phyloP scores from a whole-genome alignment of 2,113 vertebrate genomes.

The Rhizomys pruinosus region DNA sequence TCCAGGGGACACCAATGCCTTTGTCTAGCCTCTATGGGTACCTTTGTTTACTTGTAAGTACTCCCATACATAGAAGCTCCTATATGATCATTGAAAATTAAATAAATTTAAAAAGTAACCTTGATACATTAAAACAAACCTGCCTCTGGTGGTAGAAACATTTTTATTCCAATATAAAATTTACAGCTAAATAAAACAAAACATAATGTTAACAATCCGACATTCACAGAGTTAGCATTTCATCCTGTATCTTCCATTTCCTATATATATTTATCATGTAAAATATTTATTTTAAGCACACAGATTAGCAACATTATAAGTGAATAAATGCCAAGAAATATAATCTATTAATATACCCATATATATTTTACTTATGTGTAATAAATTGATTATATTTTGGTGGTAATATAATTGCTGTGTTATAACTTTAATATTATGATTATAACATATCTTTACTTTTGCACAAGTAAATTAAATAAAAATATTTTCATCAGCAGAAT shows the following conservation, averaged over 20 bases:
- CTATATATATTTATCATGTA: background rate
- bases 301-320: background rate
- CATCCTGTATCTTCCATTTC: background rate
- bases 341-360: background rate
- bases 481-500: background rate
- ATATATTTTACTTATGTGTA: background rate
- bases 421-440: constrained; percentile 9
- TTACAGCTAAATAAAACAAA: constrained; percentile 23
- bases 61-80: background rate
- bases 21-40: background rate
- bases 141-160: background rate
- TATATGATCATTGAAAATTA: background rate
- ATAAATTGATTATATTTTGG: background rate
- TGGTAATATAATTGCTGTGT: background rate
- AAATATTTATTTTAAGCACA: constrained; percentile 32
- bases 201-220: background rate
- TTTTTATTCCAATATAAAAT: background rate
- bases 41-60: background rate
- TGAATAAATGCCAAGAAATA: background rate
- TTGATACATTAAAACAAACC: background rate
- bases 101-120: background rate
- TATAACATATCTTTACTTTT: background rate
- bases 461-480: background rate
- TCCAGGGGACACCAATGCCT: background rate
- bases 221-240: background rate